Evolutionary conservation across 1,140 invertebrate species (phyloP).

Genomic region (Aporrectodea caliginosa): DNA sequence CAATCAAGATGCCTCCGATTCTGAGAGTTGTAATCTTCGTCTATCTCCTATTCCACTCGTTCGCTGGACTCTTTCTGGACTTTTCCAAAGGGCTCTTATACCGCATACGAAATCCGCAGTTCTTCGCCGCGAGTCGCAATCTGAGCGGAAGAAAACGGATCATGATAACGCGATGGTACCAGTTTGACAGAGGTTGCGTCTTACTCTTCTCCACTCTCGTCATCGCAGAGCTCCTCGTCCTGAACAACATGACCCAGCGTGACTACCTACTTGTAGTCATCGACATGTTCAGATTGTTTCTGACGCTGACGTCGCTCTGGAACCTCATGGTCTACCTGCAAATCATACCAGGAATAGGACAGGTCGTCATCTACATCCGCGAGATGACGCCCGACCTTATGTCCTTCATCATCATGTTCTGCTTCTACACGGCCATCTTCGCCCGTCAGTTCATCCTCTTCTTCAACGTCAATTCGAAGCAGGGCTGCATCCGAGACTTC

Average conservation of each 20-base stretch:
- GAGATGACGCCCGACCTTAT: background rate
- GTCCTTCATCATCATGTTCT: background rate
- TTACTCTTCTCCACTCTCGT: background rate
- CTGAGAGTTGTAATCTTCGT: background rate
- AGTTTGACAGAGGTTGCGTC: background rate
- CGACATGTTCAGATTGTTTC: background rate
- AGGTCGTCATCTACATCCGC: background rate
- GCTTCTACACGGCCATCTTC: slow-evolving; percentile 1
- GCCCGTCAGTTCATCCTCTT: slow-evolving; percentile 1
- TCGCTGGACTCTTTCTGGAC: background rate
- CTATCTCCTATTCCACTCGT: background rate
- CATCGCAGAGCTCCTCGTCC: background rate
- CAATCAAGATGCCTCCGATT: background rate
- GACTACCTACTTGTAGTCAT: background rate
- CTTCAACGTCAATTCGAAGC: background rate
- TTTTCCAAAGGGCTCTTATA: background rate
- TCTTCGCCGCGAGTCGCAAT: background rate
- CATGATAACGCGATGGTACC: background rate
- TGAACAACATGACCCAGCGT: background rate
- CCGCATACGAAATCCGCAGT: background rate
- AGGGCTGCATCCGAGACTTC: background rate
- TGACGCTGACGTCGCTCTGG: slow-evolving; percentile 1
- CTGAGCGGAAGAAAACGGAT: background rate
- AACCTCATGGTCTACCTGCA: background rate
- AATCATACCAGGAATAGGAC: background rate